A percentile compares a stretch with the other conserved stretches of the same genome.
These are phyloP conservation scores for Drosophila truncata DNA, from an alignment of 1,140 invertebrate species.

Conservation along the genomic window DNA sequence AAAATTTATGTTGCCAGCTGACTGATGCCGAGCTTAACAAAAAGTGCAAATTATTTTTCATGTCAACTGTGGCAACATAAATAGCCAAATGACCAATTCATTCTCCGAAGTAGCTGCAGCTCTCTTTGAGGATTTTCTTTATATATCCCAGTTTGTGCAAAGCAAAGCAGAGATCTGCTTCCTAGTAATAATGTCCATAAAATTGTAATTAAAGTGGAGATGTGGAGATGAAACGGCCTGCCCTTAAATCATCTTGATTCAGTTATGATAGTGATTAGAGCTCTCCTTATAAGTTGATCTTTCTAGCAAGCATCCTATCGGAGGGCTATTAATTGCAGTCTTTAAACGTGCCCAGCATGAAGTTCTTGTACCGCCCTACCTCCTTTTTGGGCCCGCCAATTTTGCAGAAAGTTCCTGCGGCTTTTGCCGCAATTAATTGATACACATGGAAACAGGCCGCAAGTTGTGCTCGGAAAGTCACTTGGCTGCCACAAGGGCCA, in stretches of 20 bases:
- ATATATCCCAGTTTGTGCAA: not conserved
- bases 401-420: slow-evolving; percentile 71
- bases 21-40: slow-evolving; percentile 53
- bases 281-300: not conserved
- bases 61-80: slow-evolving; percentile 45
- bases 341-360: slow-evolving; percentile 55
- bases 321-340: slow-evolving; percentile 53
- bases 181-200: not conserved
- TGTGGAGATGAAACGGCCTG: not conserved
- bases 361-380: not conserved
- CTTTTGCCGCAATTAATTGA: slow-evolving; percentile 79
- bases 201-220: not conserved
- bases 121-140: not conserved
- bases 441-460: slow-evolving; percentile 74
- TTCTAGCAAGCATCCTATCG: not conserved
- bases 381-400: slow-evolving; percentile 20
- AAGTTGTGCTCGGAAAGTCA: slow-evolving; percentile 74
- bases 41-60: slow-evolving; percentile 54
- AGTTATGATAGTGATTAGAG: not conserved
- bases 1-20: slow-evolving; percentile 65
- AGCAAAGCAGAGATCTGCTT: not conserved
- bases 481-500: slow-evolving; percentile 57
- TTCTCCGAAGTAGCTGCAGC: slow-evolving; percentile 12
- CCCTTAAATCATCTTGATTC: not conserved
- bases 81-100: slow-evolving; percentile 33